Evolutionary conservation across 2,888 invertebrate species (phyloP).

Genomic region (Alcis repandata): DNA sequence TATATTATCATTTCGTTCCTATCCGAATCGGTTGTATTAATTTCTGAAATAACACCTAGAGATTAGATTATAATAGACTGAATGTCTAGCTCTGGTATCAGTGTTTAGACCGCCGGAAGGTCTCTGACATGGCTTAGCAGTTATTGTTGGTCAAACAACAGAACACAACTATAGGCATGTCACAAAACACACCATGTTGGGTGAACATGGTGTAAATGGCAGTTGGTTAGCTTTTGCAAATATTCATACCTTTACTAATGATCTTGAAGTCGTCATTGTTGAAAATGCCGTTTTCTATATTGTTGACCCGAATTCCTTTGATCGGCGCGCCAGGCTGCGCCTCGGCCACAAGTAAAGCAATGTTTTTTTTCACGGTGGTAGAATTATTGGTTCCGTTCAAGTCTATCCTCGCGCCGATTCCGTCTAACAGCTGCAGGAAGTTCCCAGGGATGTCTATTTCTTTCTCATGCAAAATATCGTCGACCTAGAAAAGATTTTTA

Average conservation of each 20-base stretch:
- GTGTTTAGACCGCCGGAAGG: too few relatives aligned
- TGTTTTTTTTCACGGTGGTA: constrained; percentile 63
- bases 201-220: not conserved
- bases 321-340: constrained; percentile 64
- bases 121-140: too few relatives aligned
- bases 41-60: constrained; percentile 54
- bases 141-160: too few relatives aligned
- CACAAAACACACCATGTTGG: too few relatives aligned
- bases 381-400: constrained; percentile 62
- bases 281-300: constrained; percentile 60
- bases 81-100: too few relatives aligned
- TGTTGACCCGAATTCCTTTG: constrained; percentile 67
- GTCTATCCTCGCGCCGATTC: constrained; percentile 63
- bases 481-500: constrained; percentile 62
- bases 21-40: constrained; percentile 57
- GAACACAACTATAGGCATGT: too few relatives aligned
- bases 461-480: constrained; percentile 61
- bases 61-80: too few relatives aligned
- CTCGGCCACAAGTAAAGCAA: constrained; percentile 73
- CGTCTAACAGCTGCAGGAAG: constrained; percentile 70
- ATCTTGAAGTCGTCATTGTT: constrained; percentile 66
- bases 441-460: constrained; percentile 66
- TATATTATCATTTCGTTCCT: constrained; percentile 73
- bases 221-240: not conserved
- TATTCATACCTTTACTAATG: constrained; percentile 59